These are phyloP conservation scores for Zaprionus bogoriensis DNA, from an alignment of 2,888 invertebrate genomes.

Conservation along the genomic window DNA sequence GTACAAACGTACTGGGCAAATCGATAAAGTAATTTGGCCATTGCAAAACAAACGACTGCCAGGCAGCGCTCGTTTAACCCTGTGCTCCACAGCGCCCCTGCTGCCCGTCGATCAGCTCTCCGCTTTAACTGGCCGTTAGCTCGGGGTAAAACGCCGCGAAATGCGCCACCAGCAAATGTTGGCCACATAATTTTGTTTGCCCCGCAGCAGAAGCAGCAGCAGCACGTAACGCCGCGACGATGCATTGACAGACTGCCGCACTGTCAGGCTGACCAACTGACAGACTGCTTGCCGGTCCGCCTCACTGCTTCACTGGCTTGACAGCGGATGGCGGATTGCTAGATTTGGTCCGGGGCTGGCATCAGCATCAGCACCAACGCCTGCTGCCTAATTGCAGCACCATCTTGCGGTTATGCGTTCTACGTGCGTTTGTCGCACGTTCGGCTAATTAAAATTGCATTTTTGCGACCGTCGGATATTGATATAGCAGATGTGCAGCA, in stretches of 20 bases:
- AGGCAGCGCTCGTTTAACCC: too few relatives aligned
- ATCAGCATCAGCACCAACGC: neutral
- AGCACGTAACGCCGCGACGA: conserved; percentile 53
- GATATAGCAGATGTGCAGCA: conserved; percentile 42
- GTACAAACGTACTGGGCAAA: conserved; percentile 72
- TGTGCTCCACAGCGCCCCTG: too few relatives aligned
- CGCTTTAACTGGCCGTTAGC: neutral
- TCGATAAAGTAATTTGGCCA: conserved; percentile 75
- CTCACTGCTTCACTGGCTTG: conserved; percentile 27
- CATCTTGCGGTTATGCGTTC: conserved; percentile 72
- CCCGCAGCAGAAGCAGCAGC: conserved; percentile 28
- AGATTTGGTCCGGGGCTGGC: conserved; percentile 6
- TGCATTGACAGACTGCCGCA: conserved; percentile 37
- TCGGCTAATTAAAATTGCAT: conserved; percentile 74
- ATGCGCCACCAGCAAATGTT: conserved; percentile 49
- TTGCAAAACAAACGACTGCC: conserved; percentile 57
- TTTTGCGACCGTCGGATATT: conserved; percentile 54
- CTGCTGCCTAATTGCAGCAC: conserved; percentile 67
- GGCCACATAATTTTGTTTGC: conserved; percentile 74
- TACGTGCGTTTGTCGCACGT: conserved; percentile 72
- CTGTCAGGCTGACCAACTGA: conserved; percentile 14
- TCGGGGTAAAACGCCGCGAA: conserved; percentile 33
- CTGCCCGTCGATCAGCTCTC: too few relatives aligned
- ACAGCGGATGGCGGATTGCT: neutral
- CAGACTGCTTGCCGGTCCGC: conserved; percentile 21